These are phyloP conservation scores for Tryphoninae sp. DNA, from an alignment of 2,888 invertebrate species.

Conservation along the genomic window DNA sequence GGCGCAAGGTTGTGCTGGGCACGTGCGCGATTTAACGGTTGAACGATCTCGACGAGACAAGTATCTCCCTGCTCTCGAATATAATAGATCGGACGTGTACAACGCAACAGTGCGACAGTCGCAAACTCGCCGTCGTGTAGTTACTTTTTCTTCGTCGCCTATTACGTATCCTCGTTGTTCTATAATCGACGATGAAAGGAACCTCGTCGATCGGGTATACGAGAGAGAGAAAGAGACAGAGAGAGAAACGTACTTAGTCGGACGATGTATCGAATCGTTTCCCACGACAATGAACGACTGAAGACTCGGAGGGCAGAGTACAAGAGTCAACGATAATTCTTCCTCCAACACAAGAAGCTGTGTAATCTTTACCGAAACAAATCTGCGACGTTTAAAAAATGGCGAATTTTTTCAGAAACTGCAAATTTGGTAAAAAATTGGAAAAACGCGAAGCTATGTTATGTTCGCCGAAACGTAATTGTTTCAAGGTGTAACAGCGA, in stretches of 20 bases:
- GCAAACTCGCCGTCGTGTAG: constrained; percentile 3
- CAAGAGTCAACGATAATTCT: background rate
- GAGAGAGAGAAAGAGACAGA: background rate
- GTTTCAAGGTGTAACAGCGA: too few species aligned
- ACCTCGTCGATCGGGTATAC: constrained; percentile 5
- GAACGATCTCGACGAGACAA: constrained; percentile 45
- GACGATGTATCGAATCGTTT: constrained; percentile 30
- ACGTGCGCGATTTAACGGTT: constrained; percentile 36
- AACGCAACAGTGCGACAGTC: background rate
- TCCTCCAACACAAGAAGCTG: too few species aligned
- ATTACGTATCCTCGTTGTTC: constrained; percentile 9
- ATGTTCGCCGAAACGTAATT: too few species aligned
- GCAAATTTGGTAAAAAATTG: too few species aligned
- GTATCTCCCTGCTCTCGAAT: constrained; percentile 12
- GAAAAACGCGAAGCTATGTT: too few species aligned
- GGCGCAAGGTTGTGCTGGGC: background rate
- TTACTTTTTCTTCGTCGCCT: background rate
- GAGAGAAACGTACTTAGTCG: background rate
- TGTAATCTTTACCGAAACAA: too few species aligned
- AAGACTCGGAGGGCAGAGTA: background rate
- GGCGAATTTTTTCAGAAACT: too few species aligned
- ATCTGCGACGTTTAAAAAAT: too few species aligned
- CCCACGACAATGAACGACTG: constrained; percentile 45
- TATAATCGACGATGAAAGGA: constrained; percentile 43
- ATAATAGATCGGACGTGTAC: background rate